Percentiles rank a stretch among this genome's conserved stretches.
Evolutionary conservation across 2,888 invertebrate genomes (phyloP).

Genomic region (Dasypolia templi): DNA sequence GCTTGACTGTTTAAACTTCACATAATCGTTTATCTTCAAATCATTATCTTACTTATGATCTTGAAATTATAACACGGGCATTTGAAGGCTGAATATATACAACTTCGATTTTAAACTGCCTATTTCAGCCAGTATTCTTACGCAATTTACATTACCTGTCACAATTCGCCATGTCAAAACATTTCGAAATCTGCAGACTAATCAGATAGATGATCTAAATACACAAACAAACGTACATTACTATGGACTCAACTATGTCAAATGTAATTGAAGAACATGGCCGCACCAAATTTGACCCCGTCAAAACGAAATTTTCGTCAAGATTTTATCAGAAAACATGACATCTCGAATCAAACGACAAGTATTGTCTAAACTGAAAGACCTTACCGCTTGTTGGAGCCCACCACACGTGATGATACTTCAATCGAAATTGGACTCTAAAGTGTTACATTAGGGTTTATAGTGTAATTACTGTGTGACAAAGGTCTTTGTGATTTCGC

Average conservation of each 20-base stretch:
- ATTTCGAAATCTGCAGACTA: slow-evolving; percentile 73
- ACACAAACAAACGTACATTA: slow-evolving; percentile 75
- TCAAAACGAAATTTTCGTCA: slow-evolving; percentile 86
- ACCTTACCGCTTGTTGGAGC: slow-evolving; percentile 76
- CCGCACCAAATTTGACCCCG: slow-evolving; percentile 84
- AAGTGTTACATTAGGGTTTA: slow-evolving; percentile 47
- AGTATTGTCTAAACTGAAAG: slow-evolving; percentile 85
- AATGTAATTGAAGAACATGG: slow-evolving; percentile 87
- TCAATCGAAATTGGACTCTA: slow-evolving; percentile 64
- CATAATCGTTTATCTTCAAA: slow-evolving; percentile 54
- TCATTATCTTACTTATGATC: slow-evolving; percentile 49
- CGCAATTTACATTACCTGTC: slow-evolving; percentile 60
- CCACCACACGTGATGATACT: slow-evolving; percentile 61
- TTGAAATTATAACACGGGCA: slow-evolving; percentile 50
- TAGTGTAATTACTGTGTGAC: slow-evolving; percentile 47
- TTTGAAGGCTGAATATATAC: slow-evolving; percentile 51
- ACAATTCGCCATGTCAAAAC: slow-evolving; percentile 71
- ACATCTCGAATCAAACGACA: slow-evolving; percentile 88
- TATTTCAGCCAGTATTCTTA: slow-evolving; percentile 50
- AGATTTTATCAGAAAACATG: slow-evolving; percentile 87
- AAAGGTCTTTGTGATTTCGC: slow-evolving; percentile 74
- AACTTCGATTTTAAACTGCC: slow-evolving; percentile 35
- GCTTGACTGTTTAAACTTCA: slow-evolving; percentile 32
- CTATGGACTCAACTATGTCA: slow-evolving; percentile 80
- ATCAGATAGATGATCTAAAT: slow-evolving; percentile 80